A percentile compares a stretch with the other conserved stretches of the same genome.
Conservation (phyloP, 2,888 invertebrate genomes). For the Copidosoma aretas region DNA sequence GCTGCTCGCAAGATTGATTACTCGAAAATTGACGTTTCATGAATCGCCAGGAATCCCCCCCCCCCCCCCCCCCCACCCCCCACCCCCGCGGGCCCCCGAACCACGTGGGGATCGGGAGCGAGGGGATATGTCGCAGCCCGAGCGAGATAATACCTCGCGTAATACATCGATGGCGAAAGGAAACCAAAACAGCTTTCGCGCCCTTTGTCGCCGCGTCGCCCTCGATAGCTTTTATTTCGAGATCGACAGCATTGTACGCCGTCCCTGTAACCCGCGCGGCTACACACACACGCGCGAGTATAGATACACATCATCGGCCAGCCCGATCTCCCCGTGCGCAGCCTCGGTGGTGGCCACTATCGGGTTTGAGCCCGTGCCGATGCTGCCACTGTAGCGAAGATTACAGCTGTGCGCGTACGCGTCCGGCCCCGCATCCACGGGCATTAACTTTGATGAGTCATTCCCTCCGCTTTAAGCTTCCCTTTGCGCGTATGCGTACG, state of each 20-base stretch:
- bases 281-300: no score
- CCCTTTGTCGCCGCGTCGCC: not conserved
- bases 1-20: no score
- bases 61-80: no score
- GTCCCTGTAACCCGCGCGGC: no score
- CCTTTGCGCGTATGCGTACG: slow-evolving; percentile 3
- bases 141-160: no score
- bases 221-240: no score
- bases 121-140: not conserved
- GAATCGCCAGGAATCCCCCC: no score
- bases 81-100: not conserved
- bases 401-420: no score
- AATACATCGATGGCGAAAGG: not conserved
- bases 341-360: not conserved
- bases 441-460: slow-evolving; percentile 29
- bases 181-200: not conserved
- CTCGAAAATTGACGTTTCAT: no score
- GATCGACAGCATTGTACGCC: no score
- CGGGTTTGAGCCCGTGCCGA: not conserved
- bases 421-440: not conserved
- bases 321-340: no score
- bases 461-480: slow-evolving; percentile 1
- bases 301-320: no score
- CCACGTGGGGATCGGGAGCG: not conserved
- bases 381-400: slow-evolving; percentile 1